These are phyloP conservation scores for Mesitornis unicolor DNA, from an alignment of 2,113 vertebrate species.

Conservation along the genomic window DNA sequence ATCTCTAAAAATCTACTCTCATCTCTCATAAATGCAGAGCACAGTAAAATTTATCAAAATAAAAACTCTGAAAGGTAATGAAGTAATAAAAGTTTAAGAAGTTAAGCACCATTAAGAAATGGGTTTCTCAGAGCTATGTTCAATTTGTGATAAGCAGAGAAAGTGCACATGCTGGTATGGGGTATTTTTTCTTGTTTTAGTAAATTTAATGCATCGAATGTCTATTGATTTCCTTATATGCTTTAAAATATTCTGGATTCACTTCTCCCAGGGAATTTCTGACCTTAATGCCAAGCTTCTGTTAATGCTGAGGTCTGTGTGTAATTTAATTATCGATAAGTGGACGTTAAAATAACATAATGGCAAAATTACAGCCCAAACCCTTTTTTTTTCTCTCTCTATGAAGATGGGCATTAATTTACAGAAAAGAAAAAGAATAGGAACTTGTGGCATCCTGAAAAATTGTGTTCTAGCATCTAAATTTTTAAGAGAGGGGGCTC, in stretches of 20 bases:
- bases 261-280: background rate
- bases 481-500: background rate
- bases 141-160: background rate
- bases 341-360: background rate
- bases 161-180: rapidly evolving
- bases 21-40: background rate
- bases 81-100: background rate
- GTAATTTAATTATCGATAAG: background rate
- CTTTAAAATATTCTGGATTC: background rate
- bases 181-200: background rate
- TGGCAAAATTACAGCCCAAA: background rate
- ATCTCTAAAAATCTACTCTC: background rate
- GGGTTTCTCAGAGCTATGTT: background rate
- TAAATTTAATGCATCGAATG: background rate
- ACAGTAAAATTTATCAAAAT: background rate
- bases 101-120: background rate
- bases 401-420: background rate
- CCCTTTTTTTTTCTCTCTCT: background rate
- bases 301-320: background rate
- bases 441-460: background rate
- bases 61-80: background rate
- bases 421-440: background rate
- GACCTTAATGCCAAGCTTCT: background rate
- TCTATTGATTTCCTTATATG: background rate
- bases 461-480: background rate